Conservation (phyloP, 1,140 invertebrate genomes). For the Araneus ventricosus region DNA sequence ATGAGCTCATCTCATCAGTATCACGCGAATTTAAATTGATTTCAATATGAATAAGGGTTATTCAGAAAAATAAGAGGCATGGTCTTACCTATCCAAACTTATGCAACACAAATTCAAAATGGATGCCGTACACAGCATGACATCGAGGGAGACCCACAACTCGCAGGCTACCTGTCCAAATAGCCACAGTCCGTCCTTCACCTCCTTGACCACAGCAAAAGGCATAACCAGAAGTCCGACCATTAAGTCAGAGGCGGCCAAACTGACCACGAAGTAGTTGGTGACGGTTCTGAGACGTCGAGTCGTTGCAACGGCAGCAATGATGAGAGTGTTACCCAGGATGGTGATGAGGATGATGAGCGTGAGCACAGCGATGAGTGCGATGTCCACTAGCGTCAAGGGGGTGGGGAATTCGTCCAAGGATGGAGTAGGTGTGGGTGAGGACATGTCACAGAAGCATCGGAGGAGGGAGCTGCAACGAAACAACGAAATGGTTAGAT, state of each 20-base stretch:
- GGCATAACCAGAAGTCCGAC: constrained; percentile 82
- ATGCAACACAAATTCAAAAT: constrained; percentile 98
- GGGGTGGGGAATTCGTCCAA: constrained; percentile 97
- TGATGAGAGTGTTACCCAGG: constrained; percentile 81
- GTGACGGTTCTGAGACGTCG: constrained; percentile 86
- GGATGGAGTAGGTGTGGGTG: constrained; percentile 88
- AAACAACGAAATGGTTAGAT: neutral
- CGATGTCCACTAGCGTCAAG: constrained; percentile 85
- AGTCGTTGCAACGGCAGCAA: constrained; percentile 80
- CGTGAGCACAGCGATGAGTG: constrained; percentile 78
- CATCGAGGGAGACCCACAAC: constrained; percentile 98
- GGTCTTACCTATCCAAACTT: constrained; percentile 91
- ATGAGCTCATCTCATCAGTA: no score
- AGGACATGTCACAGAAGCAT: constrained; percentile 57
- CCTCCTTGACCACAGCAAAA: constrained; percentile 78
- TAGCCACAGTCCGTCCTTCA: constrained; percentile 86
- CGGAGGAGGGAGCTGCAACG: neutral
- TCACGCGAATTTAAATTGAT: no score
- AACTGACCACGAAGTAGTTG: constrained; percentile 82
- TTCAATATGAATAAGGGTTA: no score
- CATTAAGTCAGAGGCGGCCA: constrained; percentile 82
- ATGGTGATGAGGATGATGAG: constrained; percentile 77
- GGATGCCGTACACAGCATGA: constrained; percentile 95
- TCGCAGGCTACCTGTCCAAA: constrained; percentile 98
- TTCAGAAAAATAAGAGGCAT: neutral